Conservation (phyloP, 2,888 invertebrate genomes). For the Drosophila monieri region DNA sequence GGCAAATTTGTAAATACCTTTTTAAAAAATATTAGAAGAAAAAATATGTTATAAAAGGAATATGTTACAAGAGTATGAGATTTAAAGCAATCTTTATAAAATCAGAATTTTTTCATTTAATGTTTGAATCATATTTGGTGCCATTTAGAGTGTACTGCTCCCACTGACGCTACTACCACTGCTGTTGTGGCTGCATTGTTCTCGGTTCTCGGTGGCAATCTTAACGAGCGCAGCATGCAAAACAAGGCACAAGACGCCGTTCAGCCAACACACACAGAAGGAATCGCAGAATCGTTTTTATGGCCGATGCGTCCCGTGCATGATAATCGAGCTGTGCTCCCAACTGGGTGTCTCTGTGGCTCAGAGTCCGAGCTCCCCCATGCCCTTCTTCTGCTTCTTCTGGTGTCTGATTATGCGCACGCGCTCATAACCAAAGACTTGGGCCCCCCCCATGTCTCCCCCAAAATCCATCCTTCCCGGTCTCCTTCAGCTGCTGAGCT, state of each 20-base stretch:
- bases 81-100: neutral
- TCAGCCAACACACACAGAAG: slow-evolving; percentile 55
- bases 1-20: neutral
- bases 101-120: neutral
- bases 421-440: slow-evolving; percentile 72
- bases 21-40: too few relatives aligned
- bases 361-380: neutral
- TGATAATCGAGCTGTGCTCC: slow-evolving; percentile 58
- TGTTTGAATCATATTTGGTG: neutral
- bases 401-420: slow-evolving; percentile 71
- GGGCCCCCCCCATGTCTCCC: slow-evolving; percentile 24
- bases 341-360: slow-evolving; percentile 35
- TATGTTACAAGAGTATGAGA: neutral
- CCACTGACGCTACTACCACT: neutral
- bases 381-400: slow-evolving; percentile 13
- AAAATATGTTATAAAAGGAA: too few relatives aligned
- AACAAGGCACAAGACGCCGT: slow-evolving; percentile 77
- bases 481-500: slow-evolving; percentile 43
- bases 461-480: neutral
- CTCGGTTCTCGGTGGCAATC: slow-evolving; percentile 61
- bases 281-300: slow-evolving; percentile 73
- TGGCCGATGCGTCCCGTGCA: slow-evolving; percentile 71
- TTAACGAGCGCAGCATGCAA: slow-evolving; percentile 75
- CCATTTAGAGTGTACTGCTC: slow-evolving; percentile 14
- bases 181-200: slow-evolving; percentile 59